These are phyloP conservation scores for Phocoena phocoena DNA, from an alignment of 2,113 vertebrate species.

Conservation along the genomic window DNA sequence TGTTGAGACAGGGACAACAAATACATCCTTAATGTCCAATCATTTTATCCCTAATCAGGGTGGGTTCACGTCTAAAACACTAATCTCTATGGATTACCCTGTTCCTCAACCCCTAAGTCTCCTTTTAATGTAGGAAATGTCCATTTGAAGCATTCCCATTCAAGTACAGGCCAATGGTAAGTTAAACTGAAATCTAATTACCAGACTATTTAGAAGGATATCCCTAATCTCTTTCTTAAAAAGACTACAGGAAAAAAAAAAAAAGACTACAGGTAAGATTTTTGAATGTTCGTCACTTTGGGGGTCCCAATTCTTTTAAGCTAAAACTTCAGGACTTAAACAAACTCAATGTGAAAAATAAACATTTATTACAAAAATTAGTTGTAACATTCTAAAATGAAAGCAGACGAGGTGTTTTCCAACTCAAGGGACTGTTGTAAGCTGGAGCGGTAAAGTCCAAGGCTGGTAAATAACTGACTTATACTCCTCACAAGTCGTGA, in stretches of 20 bases:
- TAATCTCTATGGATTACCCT: background rate
- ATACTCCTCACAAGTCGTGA: background rate
- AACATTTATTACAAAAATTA: constrained; percentile 66
- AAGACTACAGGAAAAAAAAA: background rate
- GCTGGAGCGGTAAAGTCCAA: background rate
- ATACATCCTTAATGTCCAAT: background rate
- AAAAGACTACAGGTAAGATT: background rate
- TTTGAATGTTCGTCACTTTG: background rate
- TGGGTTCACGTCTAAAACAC: background rate
- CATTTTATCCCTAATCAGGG: background rate
- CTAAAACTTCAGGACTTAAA: constrained; percentile 6
- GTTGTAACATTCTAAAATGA: constrained; percentile 39
- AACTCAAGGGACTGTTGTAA: background rate
- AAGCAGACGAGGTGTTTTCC: constrained; percentile 37
- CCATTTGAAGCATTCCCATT: background rate
- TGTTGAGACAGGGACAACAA: background rate
- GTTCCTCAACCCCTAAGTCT: background rate
- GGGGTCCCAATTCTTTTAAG: background rate
- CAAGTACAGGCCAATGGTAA: background rate
- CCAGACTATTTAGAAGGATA: background rate
- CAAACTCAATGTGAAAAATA: constrained; percentile 58
- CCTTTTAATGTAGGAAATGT: background rate
- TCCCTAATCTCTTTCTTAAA: background rate
- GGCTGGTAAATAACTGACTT: background rate
- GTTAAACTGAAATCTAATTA: background rate